phyloP scores from a whole-genome alignment of 2,888 invertebrate genomes.

The Dicyrtoma fusca region DNA sequence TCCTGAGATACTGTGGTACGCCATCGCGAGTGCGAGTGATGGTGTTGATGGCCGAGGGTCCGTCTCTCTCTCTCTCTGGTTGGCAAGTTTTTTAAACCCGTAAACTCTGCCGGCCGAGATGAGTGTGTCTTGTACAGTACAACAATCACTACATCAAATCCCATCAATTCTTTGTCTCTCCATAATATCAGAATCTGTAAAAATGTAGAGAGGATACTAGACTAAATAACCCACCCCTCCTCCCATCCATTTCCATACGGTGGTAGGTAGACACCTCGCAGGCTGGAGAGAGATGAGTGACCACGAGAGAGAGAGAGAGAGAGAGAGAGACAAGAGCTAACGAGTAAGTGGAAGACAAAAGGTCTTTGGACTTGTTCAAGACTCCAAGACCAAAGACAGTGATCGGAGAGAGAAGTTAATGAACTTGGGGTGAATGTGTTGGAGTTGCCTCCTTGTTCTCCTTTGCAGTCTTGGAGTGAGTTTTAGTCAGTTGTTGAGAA shows the following conservation, averaged over 20 bases:
- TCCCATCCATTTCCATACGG: not conserved
- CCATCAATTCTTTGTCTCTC: too few relatives aligned
- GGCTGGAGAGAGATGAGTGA: not conserved
- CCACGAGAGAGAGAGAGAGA: constrained; percentile 3
- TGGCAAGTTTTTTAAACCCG: too few relatives aligned
- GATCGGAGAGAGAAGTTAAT: constrained; percentile 27
- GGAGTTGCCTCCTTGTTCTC: not conserved
- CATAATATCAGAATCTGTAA: too few relatives aligned
- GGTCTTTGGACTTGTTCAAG: constrained; percentile 40
- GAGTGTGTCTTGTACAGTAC: too few relatives aligned
- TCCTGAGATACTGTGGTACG: too few relatives aligned
- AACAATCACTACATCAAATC: too few relatives aligned
- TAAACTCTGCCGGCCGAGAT: too few relatives aligned
- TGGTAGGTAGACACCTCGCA: not conserved
- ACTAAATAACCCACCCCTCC: too few relatives aligned
- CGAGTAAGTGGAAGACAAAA: constrained; percentile 12
- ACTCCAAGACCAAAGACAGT: too few relatives aligned
- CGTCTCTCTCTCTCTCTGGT: too few relatives aligned
- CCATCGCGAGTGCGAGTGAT: too few relatives aligned
- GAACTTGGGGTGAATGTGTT: constrained; percentile 43
- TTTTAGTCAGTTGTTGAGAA: constrained; percentile 16
- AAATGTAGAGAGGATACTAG: not conserved
- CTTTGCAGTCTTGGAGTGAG: not conserved
- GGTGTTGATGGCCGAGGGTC: too few relatives aligned
- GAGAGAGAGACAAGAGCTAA: not conserved